Percentiles rank a stretch among this genome's conserved stretches.
phyloP scores from a whole-genome alignment of 2,888 invertebrate genomes.

The Neoitamus cyanurus region DNA sequence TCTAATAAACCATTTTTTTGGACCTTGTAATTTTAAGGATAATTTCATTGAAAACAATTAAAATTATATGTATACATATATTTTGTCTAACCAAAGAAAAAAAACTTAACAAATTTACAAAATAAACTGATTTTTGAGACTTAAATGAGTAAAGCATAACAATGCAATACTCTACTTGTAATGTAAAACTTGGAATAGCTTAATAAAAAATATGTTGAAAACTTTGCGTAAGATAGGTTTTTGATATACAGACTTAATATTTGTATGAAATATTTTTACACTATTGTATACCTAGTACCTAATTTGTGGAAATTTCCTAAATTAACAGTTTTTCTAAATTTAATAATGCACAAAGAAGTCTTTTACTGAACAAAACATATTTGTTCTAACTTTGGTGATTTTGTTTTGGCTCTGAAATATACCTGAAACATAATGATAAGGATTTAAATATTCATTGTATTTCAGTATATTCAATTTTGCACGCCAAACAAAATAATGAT shows the following conservation, averaged over 20 bases:
- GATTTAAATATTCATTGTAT: not conserved
- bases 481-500: not conserved
- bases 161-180: not conserved
- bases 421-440: not conserved
- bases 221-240: not conserved
- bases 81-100: not conserved
- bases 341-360: not conserved
- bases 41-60: not conserved
- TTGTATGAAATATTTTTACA: constrained; percentile 30
- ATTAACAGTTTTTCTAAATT: not conserved
- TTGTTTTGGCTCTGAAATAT: not conserved
- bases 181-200: not conserved
- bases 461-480: not conserved
- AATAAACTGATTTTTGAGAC: not conserved
- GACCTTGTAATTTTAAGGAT: not conserved
- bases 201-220: not conserved
- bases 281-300: not conserved
- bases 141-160: not conserved
- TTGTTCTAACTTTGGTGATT: not conserved
- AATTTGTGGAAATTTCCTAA: not conserved
- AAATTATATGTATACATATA: not conserved
- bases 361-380: not conserved
- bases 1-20: not conserved
- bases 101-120: not conserved
- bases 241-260: constrained; percentile 16